Percentiles rank a stretch among this genome's conserved stretches.
phyloP scores from a whole-genome alignment of 2,113 vertebrate species.

The Xenus cinereus region DNA sequence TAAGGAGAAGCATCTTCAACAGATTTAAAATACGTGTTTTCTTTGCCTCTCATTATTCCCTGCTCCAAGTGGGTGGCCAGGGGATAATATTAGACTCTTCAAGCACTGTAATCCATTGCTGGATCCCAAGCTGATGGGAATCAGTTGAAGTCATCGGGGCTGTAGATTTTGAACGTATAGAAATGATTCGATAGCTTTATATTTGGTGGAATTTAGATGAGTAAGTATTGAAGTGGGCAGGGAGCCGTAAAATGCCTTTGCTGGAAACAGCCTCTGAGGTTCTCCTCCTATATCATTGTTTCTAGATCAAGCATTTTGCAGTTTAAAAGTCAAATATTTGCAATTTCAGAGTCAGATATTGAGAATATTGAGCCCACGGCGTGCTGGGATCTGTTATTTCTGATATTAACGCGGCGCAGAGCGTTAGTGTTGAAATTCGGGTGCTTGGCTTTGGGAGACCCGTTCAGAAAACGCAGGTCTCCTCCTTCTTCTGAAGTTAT shows the following conservation, averaged over 20 bases:
- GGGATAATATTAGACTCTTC: background rate
- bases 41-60: background rate
- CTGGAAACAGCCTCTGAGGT: background rate
- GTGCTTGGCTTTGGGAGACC: background rate
- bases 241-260: background rate
- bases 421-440: background rate
- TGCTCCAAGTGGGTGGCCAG: background rate
- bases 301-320: background rate
- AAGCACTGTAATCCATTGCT: background rate
- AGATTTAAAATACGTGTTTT: background rate
- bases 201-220: background rate
- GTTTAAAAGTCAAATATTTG: background rate
- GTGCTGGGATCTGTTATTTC: background rate
- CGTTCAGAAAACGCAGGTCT: background rate
- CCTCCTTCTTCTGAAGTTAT: rapidly evolving
- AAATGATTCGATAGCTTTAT: background rate
- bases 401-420: background rate
- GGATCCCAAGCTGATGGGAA: background rate
- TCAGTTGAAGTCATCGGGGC: background rate
- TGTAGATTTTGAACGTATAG: rapidly evolving
- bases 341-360: background rate
- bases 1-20: background rate
- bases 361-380: too few relatives aligned
- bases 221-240: background rate
- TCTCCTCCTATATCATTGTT: background rate